Evolutionary conservation across 2,888 invertebrate species (phyloP).

Genomic region (Patella pellucida): DNA sequence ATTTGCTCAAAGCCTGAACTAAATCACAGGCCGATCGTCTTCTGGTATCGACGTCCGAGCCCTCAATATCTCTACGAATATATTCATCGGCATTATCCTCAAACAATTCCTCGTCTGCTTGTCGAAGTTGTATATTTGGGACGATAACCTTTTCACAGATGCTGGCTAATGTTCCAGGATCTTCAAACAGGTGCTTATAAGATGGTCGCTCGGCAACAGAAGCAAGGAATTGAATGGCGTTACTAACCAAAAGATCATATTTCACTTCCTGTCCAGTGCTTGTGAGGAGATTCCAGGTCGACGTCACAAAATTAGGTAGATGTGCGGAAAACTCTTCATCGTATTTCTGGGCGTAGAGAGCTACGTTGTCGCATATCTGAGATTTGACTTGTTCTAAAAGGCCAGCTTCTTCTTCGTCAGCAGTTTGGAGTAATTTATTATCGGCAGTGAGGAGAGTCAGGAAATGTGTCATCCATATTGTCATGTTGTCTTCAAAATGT

Average conservation of each 20-base stretch:
- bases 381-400: constrained; percentile 91
- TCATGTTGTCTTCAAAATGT: constrained; percentile 98
- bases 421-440: constrained; percentile 82
- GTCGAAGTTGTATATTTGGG: constrained; percentile 96
- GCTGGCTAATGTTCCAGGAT: constrained; percentile 85
- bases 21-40: constrained; percentile 97
- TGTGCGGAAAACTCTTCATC: constrained; percentile 95
- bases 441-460: constrained; percentile 84
- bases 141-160: constrained; percentile 99
- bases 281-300: constrained; percentile 91
- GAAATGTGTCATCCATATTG: constrained; percentile 93
- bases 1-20: constrained; percentile 89
- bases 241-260: constrained; percentile 93
- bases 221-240: constrained; percentile 94
- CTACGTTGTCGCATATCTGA: constrained; percentile 95
- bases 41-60: constrained; percentile 96
- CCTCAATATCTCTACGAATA: constrained; percentile 88
- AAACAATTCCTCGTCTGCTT: constrained; percentile 92
- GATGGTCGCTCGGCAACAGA: constrained; percentile 92
- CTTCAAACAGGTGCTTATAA: constrained; percentile 90
- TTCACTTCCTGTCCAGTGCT: constrained; percentile 87
- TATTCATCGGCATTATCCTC: constrained; percentile 97
- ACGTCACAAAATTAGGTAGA: constrained; percentile 92
- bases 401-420: constrained; percentile 87
- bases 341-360: constrained; percentile 95